Evolutionary conservation across 2,888 invertebrate species (phyloP), one percentile per base, ranked within the genome.

Genomic region (Catocala nupta): DNA sequence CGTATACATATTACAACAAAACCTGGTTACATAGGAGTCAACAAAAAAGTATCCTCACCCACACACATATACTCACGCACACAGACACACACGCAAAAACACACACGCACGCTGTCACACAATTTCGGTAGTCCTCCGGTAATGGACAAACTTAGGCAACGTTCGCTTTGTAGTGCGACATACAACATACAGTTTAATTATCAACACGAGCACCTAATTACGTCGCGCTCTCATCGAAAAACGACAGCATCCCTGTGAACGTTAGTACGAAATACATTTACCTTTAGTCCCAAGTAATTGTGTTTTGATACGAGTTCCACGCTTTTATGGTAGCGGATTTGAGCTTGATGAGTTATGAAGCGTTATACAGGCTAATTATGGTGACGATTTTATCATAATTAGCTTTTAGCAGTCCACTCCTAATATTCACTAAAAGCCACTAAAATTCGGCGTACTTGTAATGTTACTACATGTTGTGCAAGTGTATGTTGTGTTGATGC

Each of bases 181-280:
- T 43, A 43, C 80, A 71, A 85, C 87, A 88, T 85, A 88, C 88
- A 79, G 85, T 84, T 88, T 88, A 87, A 89, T 89, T 89, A 87
- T 86, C 84, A 80, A 78, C 78, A 72, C 77, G 16, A 64, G 57
- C 25, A 48, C 48, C 12, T 77, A 77, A 75, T 72, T 74, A 76
- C 65, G 70, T 67, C 73, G 65, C 61, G 42, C 44, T 44, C 12
- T 48, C 52, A 63, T 70, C 53, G 52, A 64, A 75, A 70, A 83
- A 82, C 73, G 75, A 71, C 75, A 72, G 73, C 69, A 73, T 61
- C 71, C 61, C 58, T 71, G 68, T 73, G 36, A n/a, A 55, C 61
- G 55, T 61, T 59, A 69, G 63, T 71, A 57, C 53, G 25, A 60
- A 67, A 69, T 61, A 64, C 60, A 55, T 48, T 43, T 43, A 16